Percentiles rank a stretch among this genome's conserved stretches.
Conservation (phyloP, 2,113 vertebrate species). For the Alaudala cheleensis region DNA sequence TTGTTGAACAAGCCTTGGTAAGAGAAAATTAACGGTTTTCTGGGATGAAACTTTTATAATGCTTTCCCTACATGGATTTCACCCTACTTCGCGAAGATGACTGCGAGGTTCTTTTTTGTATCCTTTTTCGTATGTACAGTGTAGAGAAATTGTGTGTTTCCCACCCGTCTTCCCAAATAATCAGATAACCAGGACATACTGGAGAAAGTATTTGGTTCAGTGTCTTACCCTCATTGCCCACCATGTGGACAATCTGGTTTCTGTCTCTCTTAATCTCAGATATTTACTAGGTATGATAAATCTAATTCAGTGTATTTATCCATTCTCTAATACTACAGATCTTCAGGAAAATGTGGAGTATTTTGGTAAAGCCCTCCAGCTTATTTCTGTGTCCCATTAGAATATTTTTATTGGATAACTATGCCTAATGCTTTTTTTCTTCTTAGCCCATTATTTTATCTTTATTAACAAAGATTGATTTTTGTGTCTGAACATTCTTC, state of each 20-base stretch:
- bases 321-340: not conserved
- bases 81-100: not conserved
- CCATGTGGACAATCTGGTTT: not conserved
- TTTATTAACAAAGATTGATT: not conserved
- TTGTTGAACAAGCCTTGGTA: not conserved
- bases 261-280: not conserved
- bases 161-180: accelerated
- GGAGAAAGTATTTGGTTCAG: not conserved
- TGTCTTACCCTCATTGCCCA: not conserved
- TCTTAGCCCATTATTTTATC: not conserved
- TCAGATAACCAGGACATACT: not conserved
- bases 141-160: not conserved
- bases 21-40: not conserved
- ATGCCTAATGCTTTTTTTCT: not conserved
- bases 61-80: not conserved
- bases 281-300: not conserved
- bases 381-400: not conserved
- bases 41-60: not conserved
- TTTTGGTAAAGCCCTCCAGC: not conserved
- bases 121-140: not conserved
- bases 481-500: slow-evolving; percentile 7
- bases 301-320: not conserved
- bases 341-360: not conserved
- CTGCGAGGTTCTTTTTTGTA: not conserved
- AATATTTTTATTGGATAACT: not conserved